A percentile compares a stretch with the other conserved stretches of the same genome.
Evolutionary conservation across 2,888 invertebrate genomes (phyloP).

Genomic region (Drosophila nigricruria): DNA sequence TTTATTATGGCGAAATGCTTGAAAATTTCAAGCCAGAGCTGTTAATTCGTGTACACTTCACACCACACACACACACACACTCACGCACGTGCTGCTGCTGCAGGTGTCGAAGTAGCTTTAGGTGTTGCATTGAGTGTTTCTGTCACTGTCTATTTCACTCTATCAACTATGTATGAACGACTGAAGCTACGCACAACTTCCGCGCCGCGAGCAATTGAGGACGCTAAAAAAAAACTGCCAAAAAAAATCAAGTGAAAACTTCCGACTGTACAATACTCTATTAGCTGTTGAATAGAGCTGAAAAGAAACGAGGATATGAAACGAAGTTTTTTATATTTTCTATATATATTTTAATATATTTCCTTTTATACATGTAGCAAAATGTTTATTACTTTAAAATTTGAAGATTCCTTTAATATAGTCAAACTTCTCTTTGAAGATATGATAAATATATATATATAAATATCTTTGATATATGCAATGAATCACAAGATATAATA

Average conservation of each 20-base stretch:
- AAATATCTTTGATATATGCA: too few species aligned
- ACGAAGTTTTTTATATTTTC: too few species aligned
- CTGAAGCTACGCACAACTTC: constrained; percentile 33
- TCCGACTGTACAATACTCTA: background rate
- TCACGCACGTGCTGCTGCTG: background rate
- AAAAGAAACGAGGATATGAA: too few species aligned
- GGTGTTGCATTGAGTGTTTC: background rate
- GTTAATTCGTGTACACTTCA: constrained; percentile 72
- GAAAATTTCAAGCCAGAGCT: constrained; percentile 65
- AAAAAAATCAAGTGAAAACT: background rate
- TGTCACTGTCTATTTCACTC: constrained; percentile 36
- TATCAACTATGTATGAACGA: constrained; percentile 40
- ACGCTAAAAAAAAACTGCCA: constrained; percentile 13
- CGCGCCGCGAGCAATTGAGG: constrained; percentile 20
- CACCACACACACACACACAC: constrained; percentile 6
- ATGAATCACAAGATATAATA: too few species aligned
- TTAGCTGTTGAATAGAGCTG: too few species aligned
- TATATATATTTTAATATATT: too few species aligned
- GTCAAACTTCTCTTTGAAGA: too few species aligned
- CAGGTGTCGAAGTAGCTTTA: constrained; percentile 2
- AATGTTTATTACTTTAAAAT: too few species aligned
- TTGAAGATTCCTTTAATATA: too few species aligned
- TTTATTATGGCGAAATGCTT: constrained; percentile 71
- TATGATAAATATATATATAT: background rate
- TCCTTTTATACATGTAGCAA: too few species aligned